phyloP scores from a whole-genome alignment of 2,888 invertebrate species.

The Rosalia funebris region DNA sequence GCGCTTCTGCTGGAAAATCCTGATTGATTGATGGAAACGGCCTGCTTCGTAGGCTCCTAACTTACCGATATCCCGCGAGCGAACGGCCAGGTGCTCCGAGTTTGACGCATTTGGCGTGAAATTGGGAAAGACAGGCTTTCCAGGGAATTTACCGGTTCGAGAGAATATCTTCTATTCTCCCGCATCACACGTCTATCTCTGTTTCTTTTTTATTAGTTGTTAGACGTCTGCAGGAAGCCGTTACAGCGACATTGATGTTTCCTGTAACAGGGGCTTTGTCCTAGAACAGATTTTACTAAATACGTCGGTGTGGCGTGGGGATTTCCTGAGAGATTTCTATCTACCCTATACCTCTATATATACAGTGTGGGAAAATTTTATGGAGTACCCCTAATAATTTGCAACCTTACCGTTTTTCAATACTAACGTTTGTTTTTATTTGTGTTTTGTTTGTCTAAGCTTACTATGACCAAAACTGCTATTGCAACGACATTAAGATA shows the following conservation, averaged over 20 bases:
- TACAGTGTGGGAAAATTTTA: no score
- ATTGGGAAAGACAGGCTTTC: conserved; percentile 35
- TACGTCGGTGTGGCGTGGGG: conserved; percentile 7
- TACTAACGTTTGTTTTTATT: no score
- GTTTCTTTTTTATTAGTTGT: conserved; percentile 16
- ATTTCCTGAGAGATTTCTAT: no score
- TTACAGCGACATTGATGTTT: conserved; percentile 17
- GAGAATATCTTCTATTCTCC: conserved; percentile 18
- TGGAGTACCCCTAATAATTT: no score
- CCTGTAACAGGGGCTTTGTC: conserved; percentile 12
- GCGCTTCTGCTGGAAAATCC: conserved; percentile 26
- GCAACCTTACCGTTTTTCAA: no score
- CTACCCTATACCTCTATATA: no score
- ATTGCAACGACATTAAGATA: no score
- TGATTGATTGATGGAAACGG: conserved; percentile 36
- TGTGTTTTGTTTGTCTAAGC: no score
- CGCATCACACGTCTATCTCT: conserved; percentile 3
- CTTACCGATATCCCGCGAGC: conserved; percentile 37
- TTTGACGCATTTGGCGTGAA: conserved; percentile 38
- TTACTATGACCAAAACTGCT: no score
- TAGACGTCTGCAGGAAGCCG: conserved; percentile 6
- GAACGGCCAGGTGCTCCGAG: conserved; percentile 38
- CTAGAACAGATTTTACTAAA: conserved; percentile 14
- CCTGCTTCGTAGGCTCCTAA: conserved; percentile 27
- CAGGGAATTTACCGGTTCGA: conserved; percentile 16